Conservation (phyloP, 53 echinoderm and acorn worm species). For the Holothuria leucospilota region DNA sequence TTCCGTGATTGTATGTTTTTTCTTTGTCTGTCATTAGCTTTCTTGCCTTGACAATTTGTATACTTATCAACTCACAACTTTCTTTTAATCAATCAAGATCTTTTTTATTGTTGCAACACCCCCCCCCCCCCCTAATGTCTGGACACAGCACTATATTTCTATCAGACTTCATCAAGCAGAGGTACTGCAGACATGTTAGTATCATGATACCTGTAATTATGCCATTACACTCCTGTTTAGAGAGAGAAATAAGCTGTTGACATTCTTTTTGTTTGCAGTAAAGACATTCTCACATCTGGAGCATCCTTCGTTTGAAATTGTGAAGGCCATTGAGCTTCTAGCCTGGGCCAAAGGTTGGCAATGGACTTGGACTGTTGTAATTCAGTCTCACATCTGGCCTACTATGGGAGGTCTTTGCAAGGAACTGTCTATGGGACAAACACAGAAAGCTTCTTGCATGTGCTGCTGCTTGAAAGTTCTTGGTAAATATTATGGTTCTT, state of each 20-base stretch:
- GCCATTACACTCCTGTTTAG: too few species aligned
- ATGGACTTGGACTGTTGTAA: conserved; percentile 25
- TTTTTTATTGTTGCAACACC: too few species aligned
- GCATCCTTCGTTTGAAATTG: neutral
- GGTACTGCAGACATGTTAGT: too few species aligned
- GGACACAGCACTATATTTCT: too few species aligned
- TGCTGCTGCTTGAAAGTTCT: conserved; percentile 22
- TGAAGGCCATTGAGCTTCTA: neutral
- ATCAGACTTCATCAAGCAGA: too few species aligned
- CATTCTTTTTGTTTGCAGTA: neutral
- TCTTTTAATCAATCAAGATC: too few species aligned
- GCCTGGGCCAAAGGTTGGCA: conserved; percentile 11
- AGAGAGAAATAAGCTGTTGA: neutral
- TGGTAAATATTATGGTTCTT: neutral
- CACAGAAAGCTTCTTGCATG: neutral
- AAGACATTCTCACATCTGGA: neutral
- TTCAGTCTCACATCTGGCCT: neutral
- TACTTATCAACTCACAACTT: too few species aligned
- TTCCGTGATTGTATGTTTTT: too few species aligned
- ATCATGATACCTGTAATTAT: too few species aligned
- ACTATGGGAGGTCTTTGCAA: conserved; percentile 7
- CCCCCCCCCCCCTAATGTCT: too few species aligned
- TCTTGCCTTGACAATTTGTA: too few species aligned
- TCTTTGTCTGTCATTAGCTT: too few species aligned
- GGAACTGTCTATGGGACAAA: neutral